A percentile compares a stretch with the other conserved stretches of the same genome.
Evolutionary conservation across 2,113 vertebrate genomes (phyloP).

Genomic region (Phycodurus eques): DNA sequence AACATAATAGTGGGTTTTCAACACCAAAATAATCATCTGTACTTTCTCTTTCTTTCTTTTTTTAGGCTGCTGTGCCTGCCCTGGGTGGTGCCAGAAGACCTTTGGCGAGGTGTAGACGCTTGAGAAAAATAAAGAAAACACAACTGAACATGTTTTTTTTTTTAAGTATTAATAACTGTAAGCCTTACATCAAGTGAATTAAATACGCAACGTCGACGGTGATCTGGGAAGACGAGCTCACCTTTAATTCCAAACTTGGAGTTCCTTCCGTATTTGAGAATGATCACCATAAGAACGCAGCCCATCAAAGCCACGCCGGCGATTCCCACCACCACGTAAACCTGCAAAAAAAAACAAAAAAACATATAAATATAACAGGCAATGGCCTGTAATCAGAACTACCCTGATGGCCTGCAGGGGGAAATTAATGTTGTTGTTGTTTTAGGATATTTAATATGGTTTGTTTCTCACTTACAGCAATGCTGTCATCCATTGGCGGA

Average conservation of each 20-base stretch:
- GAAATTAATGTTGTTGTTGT: not conserved
- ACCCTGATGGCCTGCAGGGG: not conserved
- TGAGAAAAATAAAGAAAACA: not conserved
- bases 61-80: not conserved
- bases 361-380: not conserved
- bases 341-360: slow-evolving; percentile 64
- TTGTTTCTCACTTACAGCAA: slow-evolving; percentile 57
- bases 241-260: slow-evolving; percentile 99
- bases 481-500: slow-evolving; percentile 60
- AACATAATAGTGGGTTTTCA: not conserved
- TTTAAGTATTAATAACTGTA: not conserved
- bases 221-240: slow-evolving; percentile 58
- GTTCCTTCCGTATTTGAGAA: slow-evolving; percentile 94
- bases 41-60: not conserved
- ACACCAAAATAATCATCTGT: too few relatives aligned
- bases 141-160: not conserved
- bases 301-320: slow-evolving; percentile 91
- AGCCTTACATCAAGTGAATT: not conserved
- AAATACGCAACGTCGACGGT: not conserved
- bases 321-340: slow-evolving; percentile 93
- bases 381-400: not conserved
- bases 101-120: not conserved
- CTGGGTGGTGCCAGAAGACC: not conserved
- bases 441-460: not conserved
- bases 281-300: slow-evolving; percentile 89